A percentile compares a stretch with the other conserved stretches of the same genome.
Conservation (phyloP, 2,888 invertebrate species). For the Metacarcinus magister region DNA sequence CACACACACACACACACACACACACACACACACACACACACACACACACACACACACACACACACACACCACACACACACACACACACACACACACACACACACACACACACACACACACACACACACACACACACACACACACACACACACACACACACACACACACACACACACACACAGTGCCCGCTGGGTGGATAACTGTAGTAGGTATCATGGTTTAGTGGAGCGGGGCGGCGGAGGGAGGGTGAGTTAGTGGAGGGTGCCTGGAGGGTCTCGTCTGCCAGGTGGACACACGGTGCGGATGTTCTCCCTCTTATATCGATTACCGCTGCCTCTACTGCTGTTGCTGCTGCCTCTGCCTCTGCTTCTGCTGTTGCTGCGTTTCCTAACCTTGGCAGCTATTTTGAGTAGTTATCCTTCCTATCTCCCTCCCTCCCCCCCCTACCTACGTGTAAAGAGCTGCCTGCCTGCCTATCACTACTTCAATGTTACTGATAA, state of each 20-base stretch:
- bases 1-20: neutral
- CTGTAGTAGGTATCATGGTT: neutral
- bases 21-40: conserved; percentile 50
- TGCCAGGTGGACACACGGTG: conserved; percentile 17
- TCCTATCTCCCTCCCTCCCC: neutral
- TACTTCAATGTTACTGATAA: neutral
- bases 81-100: conserved; percentile 52
- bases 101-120: conserved; percentile 11
- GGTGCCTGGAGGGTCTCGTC: neutral
- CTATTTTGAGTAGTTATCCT: neutral
- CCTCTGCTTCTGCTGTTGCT: neutral
- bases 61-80: neutral
- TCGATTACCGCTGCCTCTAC: conserved; percentile 1
- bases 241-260: neutral
- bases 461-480: neutral
- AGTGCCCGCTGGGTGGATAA: neutral
- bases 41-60: too few species aligned
- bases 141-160: conserved; percentile 55
- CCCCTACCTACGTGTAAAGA: neutral
- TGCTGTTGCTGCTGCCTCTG: neutral
- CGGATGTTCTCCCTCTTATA: conserved; percentile 45
- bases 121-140: conserved; percentile 56
- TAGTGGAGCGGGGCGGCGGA: neutral
- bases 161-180: conserved; percentile 48
- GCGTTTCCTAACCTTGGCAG: conserved; percentile 34